These are phyloP conservation scores for Eulithis testata DNA, from an alignment of 2,888 invertebrate species.

Conservation along the genomic window DNA sequence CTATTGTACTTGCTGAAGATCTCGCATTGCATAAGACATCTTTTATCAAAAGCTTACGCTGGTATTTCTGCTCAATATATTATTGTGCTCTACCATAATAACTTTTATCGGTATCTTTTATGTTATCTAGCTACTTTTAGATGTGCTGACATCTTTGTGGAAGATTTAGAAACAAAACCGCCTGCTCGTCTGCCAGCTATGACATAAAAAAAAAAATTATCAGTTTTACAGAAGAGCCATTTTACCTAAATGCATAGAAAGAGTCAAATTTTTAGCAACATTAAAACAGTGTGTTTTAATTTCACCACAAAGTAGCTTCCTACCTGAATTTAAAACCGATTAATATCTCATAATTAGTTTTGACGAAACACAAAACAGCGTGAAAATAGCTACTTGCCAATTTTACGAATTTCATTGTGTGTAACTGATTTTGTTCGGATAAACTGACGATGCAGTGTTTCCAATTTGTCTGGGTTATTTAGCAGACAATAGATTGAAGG, in stretches of 20 bases:
- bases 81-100: no score
- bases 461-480: slow-evolving; percentile 37
- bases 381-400: slow-evolving; percentile 38
- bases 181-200: no score
- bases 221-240: no score
- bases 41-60: background rate
- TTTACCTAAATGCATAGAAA: no score
- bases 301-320: slow-evolving; percentile 9
- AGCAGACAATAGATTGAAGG: slow-evolving; percentile 10
- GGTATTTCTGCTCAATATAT: no score
- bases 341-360: slow-evolving; percentile 31
- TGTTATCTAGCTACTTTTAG: no score
- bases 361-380: slow-evolving; percentile 34
- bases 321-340: slow-evolving; percentile 26
- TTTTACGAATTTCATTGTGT: slow-evolving; percentile 58
- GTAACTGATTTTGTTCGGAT: slow-evolving; percentile 59
- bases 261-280: no score
- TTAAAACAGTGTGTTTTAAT: background rate
- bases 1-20: background rate
- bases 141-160: no score
- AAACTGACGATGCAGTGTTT: slow-evolving; percentile 39
- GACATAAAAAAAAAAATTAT: background rate
- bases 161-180: no score
- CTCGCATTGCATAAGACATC: slow-evolving; percentile 5
- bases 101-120: no score